Percentiles rank a stretch among this genome's conserved stretches.
Evolutionary conservation across 2,888 invertebrate genomes (phyloP).

Genomic region (Gibbula magus): DNA sequence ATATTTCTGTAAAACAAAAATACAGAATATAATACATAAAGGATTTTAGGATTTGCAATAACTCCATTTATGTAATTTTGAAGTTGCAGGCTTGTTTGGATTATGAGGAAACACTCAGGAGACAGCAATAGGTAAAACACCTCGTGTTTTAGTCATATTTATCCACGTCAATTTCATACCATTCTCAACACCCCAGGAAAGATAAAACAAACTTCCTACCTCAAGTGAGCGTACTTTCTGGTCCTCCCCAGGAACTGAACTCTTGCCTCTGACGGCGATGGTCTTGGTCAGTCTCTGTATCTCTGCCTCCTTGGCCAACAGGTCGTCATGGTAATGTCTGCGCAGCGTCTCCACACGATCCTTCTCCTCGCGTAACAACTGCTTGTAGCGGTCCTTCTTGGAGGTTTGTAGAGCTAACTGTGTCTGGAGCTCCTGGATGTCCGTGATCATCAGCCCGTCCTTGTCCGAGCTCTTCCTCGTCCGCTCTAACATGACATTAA

Average conservation of each 20-base stretch:
- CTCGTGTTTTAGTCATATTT: no score
- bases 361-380: conserved; percentile 55
- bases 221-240: conserved; percentile 47
- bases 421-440: conserved; percentile 38
- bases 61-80: no score
- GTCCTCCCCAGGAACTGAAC: neutral
- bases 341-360: conserved; percentile 42
- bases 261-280: neutral
- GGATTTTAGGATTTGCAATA: no score
- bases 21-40: no score
- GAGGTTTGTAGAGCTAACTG: conserved; percentile 46
- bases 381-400: conserved; percentile 58
- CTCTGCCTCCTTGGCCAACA: conserved; percentile 46
- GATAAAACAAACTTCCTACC: conserved; percentile 33
- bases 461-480: neutral
- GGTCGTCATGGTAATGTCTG: conserved; percentile 47
- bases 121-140: neutral
- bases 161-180: no score
- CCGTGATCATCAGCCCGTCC: conserved; percentile 29
- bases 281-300: conserved; percentile 40
- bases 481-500: neutral
- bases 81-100: neutral
- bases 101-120: neutral
- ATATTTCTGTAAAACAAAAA: conserved; percentile 49
- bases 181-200: no score